phyloP scores from a whole-genome alignment of 1,140 invertebrate species.

The Sinella curviseta region DNA sequence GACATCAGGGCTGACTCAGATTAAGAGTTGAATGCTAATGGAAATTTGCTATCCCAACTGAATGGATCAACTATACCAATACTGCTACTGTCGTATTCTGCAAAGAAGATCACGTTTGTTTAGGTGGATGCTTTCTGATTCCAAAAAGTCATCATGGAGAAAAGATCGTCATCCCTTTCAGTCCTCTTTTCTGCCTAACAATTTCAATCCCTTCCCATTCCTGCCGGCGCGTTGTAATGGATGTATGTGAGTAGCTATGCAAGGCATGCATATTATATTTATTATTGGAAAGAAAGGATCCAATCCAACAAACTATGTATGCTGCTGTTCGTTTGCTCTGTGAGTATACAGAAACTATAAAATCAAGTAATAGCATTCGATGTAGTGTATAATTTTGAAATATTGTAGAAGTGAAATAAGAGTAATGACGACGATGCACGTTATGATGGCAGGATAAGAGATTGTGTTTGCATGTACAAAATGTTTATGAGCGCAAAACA shows the following conservation, averaged over 20 bases:
- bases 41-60: neutral
- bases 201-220: neutral
- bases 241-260: neutral
- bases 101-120: too few relatives aligned
- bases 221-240: neutral
- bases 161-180: neutral
- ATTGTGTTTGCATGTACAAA: constrained; percentile 5
- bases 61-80: too few relatives aligned
- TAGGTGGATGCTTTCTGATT: neutral
- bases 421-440: too few relatives aligned
- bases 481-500: neutral
- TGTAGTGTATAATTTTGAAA: too few relatives aligned
- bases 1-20: neutral
- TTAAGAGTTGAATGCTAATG: constrained; percentile 16
- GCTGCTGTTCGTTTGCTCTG: too few relatives aligned
- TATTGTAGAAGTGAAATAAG: neutral
- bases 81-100: too few relatives aligned
- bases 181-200: too few relatives aligned
- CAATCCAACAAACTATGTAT: too few relatives aligned
- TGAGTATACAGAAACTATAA: too few relatives aligned
- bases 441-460: too few relatives aligned
- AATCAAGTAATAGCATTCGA: too few relatives aligned
- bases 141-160: neutral
- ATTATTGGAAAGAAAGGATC: too few relatives aligned
- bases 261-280: neutral